Conservation (phyloP, 2,797 vertebrate genomes). For the Botia kubotai region DNA sequence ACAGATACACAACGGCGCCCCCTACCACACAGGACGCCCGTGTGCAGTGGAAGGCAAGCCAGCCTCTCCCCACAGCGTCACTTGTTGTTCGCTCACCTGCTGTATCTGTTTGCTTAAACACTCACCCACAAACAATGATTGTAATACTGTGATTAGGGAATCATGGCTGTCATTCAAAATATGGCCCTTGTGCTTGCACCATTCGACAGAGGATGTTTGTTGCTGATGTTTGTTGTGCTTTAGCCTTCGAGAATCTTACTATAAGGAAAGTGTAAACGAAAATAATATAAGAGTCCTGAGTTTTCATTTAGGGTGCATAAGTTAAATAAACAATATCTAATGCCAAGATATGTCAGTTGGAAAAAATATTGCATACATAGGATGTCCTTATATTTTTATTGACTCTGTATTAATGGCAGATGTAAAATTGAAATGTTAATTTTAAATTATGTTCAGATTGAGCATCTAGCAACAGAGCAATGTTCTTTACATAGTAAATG, state of each 20-base stretch:
- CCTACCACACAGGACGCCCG: conserved; percentile 98
- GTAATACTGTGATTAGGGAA: conserved; percentile 28
- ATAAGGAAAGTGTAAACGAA: too few species aligned
- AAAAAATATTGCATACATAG: background rate
- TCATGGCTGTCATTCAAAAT: background rate
- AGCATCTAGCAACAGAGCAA: too few species aligned
- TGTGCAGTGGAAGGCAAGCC: conserved; percentile 99
- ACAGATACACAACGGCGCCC: conserved; percentile 96
- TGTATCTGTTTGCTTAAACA: conserved; percentile 64
- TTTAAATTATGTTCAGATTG: background rate
- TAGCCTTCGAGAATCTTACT: background rate
- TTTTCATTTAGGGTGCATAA: background rate
- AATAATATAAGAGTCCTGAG: background rate
- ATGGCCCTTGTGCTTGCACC: background rate
- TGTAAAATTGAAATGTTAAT: background rate
- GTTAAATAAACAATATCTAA: background rate
- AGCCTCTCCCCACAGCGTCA: conserved; percentile 69
- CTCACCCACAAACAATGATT: conserved; percentile 40
- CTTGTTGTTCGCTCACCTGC: conserved; percentile 70
- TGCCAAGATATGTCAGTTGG: too few species aligned
- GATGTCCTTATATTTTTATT: too few species aligned
- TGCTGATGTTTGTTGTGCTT: background rate
- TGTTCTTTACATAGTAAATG: background rate
- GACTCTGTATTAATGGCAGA: background rate
- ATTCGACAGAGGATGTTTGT: background rate